Evolutionary conservation across 2,888 invertebrate genomes (phyloP).

Genomic region (Cenopis cana): DNA sequence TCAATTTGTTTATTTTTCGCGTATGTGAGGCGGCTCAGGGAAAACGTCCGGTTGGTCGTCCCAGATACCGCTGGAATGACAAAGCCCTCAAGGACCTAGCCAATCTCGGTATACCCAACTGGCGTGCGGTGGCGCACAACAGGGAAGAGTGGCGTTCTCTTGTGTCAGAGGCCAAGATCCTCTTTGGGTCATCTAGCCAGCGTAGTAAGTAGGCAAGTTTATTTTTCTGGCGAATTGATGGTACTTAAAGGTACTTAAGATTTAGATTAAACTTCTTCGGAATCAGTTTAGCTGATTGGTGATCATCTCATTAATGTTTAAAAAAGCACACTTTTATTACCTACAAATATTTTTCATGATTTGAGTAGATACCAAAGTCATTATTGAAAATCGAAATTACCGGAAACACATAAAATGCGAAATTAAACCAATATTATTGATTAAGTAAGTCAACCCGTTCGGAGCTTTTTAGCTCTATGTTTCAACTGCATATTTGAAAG

Average conservation of each 20-base stretch:
- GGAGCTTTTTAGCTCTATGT: background rate
- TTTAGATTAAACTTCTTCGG: background rate
- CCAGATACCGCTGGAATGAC: too few species aligned
- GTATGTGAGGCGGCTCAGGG: too few species aligned
- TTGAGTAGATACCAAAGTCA: background rate
- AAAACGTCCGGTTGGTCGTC: too few species aligned
- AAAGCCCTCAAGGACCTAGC: too few species aligned
- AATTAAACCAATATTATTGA: background rate
- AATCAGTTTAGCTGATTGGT: background rate
- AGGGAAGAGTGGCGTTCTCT: too few species aligned
- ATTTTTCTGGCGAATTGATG: slow-evolving; percentile 6
- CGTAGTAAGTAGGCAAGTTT: too few species aligned
- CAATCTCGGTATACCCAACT: too few species aligned
- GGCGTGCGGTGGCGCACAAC: too few species aligned
- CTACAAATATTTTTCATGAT: background rate
- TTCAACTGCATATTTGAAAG: background rate
- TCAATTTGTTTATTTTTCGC: slow-evolving; percentile 9
- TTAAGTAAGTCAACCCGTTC: background rate
- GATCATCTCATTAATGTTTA: background rate
- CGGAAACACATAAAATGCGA: background rate
- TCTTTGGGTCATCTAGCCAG: too few species aligned
- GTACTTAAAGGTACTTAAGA: slow-evolving; percentile 10
- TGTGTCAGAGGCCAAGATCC: too few species aligned
- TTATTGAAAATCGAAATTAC: background rate
- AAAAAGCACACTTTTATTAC: background rate